These are phyloP conservation scores for Gastrophryne carolinensis DNA, from an alignment of 2,797 vertebrate genomes.

Conservation along the genomic window DNA sequence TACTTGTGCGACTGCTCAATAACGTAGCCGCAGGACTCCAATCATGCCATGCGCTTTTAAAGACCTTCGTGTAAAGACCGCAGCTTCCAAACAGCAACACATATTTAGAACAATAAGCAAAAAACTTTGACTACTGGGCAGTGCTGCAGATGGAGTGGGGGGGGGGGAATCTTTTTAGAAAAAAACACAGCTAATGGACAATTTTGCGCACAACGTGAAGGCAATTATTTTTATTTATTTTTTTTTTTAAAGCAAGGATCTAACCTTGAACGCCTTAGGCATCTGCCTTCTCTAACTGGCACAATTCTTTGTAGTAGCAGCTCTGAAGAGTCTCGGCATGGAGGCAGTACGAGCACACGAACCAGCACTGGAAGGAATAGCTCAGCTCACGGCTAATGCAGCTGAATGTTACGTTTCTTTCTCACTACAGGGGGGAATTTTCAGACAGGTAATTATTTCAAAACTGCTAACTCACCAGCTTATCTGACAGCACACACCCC, in stretches of 20 bases:
- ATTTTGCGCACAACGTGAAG: neutral
- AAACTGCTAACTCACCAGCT: slow-evolving; percentile 28
- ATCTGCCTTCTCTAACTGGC: neutral
- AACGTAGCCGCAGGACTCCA: neutral
- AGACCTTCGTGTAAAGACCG: neutral
- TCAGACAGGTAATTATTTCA: slow-evolving; percentile 40
- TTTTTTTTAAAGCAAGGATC: neutral
- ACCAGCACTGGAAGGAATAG: slow-evolving; percentile 33
- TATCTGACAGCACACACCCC: slow-evolving; percentile 3
- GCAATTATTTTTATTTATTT: neutral
- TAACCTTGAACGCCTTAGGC: neutral
- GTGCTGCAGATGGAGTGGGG: neutral
- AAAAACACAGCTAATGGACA: neutral
- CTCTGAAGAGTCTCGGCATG: slow-evolving; percentile 31
- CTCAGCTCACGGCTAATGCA: slow-evolving; percentile 8
- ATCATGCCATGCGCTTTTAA: neutral
- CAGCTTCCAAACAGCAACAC: neutral
- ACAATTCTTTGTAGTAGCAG: slow-evolving; percentile 23
- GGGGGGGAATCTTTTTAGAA: neutral
- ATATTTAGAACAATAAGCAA: neutral
- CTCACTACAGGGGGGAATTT: slow-evolving; percentile 40
- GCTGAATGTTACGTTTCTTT: slow-evolving; percentile 20
- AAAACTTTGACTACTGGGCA: neutral
- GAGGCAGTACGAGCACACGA: slow-evolving; percentile 37
- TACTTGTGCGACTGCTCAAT: too few relatives aligned